These are phyloP conservation scores for Magallana ariakensis DNA, from an alignment of 1,140 invertebrate genomes.

Conservation along the genomic window DNA sequence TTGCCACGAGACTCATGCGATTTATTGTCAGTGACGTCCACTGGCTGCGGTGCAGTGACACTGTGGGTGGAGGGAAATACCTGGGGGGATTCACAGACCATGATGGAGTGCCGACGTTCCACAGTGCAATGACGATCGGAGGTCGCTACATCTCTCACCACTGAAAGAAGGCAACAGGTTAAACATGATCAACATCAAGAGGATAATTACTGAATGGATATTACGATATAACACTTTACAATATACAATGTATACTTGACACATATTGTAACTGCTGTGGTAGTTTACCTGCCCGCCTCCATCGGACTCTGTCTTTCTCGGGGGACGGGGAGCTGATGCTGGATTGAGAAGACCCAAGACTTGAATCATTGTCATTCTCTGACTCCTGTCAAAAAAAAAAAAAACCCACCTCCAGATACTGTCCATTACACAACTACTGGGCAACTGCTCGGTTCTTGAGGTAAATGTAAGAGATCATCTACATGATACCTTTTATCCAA, in stretches of 20 bases:
- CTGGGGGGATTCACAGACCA: conserved; percentile 76
- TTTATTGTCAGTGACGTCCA: conserved; percentile 39
- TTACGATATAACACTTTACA: background rate
- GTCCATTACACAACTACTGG: background rate
- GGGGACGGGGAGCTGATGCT: conserved; percentile 54
- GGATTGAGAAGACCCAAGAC: conserved; percentile 42
- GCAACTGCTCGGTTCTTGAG: too few relatives aligned
- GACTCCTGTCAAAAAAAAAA: conserved; percentile 35
- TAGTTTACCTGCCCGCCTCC: conserved; percentile 53
- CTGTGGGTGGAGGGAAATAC: conserved; percentile 50
- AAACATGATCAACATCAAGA: background rate
- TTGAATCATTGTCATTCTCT: conserved; percentile 36
- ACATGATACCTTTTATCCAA: too few relatives aligned
- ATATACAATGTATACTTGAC: too few relatives aligned
- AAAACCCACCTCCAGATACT: background rate
- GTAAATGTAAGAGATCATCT: too few relatives aligned
- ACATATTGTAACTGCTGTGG: background rate
- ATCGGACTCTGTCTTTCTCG: conserved; percentile 46
- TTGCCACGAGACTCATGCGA: conserved; percentile 49
- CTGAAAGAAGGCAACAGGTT: conserved; percentile 37
- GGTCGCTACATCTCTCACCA: conserved; percentile 54
- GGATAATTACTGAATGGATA: background rate
- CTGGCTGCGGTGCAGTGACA: conserved; percentile 53
- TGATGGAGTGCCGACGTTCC: conserved; percentile 78
- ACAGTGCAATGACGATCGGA: conserved; percentile 58